phyloP scores from a whole-genome alignment of 2,888 invertebrate genomes.

The Ectropis crepuscularia region DNA sequence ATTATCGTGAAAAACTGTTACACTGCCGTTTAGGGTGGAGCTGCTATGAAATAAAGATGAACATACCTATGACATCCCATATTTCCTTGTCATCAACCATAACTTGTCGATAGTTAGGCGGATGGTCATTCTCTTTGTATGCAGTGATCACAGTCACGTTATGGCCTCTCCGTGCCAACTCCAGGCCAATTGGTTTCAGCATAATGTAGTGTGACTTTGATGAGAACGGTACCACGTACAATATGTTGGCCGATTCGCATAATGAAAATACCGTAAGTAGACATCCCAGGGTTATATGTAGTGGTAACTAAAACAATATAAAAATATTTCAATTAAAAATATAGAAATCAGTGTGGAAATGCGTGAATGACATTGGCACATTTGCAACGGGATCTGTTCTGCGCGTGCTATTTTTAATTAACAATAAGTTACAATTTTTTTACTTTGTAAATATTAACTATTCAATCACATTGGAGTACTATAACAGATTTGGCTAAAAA shows the following conservation, averaged over 20 bases:
- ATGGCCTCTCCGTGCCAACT: slow-evolving; percentile 79
- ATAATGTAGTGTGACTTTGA: slow-evolving; percentile 78
- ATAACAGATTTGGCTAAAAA: too few relatives aligned
- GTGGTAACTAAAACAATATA: slow-evolving; percentile 8
- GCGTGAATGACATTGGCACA: too few relatives aligned
- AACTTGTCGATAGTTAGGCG: slow-evolving; percentile 70
- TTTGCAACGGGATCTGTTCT: too few relatives aligned
- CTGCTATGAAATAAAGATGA: too few relatives aligned
- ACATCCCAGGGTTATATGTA: slow-evolving; percentile 24
- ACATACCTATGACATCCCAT: slow-evolving; percentile 71
- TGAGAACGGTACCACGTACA: slow-evolving; percentile 76
- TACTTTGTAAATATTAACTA: too few relatives aligned
- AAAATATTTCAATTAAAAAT: too few relatives aligned
- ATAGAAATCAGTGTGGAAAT: too few relatives aligned
- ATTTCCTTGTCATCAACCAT: slow-evolving; percentile 66
- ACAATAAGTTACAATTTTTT: too few relatives aligned
- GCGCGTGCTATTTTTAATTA: too few relatives aligned
- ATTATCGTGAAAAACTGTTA: too few relatives aligned
- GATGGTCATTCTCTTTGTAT: slow-evolving; percentile 59
- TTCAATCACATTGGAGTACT: too few relatives aligned
- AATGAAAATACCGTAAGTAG: slow-evolving; percentile 35
- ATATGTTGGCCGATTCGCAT: slow-evolving; percentile 68
- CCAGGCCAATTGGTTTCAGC: slow-evolving; percentile 74
- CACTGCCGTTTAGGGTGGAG: too few relatives aligned
- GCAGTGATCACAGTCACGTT: slow-evolving; percentile 80